phyloP scores from a whole-genome alignment of 2,888 invertebrate genomes.

The Sesia apiformis region DNA sequence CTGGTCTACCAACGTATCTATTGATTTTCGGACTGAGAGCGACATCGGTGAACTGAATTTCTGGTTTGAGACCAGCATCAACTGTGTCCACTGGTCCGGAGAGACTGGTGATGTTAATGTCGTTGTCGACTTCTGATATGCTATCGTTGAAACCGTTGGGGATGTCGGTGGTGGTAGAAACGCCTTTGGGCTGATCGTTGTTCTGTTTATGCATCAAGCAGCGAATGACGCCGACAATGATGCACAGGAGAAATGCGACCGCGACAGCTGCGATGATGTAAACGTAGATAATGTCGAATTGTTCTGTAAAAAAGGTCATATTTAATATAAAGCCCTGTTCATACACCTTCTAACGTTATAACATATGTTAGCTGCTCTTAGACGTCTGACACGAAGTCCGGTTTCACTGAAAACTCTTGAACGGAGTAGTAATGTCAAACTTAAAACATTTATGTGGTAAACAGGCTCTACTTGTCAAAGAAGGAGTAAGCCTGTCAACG shows the following conservation, averaged over 20 bases:
- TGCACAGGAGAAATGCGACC: slow-evolving; percentile 80
- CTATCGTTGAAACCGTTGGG: slow-evolving; percentile 90
- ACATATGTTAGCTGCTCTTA: no score
- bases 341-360: no score
- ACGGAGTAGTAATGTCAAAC: no score
- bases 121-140: slow-evolving; percentile 88
- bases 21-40: slow-evolving; percentile 65
- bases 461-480: no score
- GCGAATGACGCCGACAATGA: slow-evolving; percentile 81
- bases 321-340: no score
- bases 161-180: slow-evolving; percentile 82
- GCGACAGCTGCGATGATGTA: slow-evolving; percentile 87
- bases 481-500: neutral
- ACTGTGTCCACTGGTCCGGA: slow-evolving; percentile 77
- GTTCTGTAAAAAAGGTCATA: slow-evolving; percentile 68
- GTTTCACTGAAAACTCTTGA: no score
- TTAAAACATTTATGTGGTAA: no score
- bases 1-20: slow-evolving; percentile 63
- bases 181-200: slow-evolving; percentile 79
- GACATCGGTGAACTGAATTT: slow-evolving; percentile 61
- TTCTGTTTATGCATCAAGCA: slow-evolving; percentile 80
- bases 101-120: slow-evolving; percentile 81
- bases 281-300: slow-evolving; percentile 86
- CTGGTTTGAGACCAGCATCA: slow-evolving; percentile 56
- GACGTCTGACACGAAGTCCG: no score